Base-by-base conservation (phyloP, 2,797 vertebrate species). In the Chromis chromis region DNA sequence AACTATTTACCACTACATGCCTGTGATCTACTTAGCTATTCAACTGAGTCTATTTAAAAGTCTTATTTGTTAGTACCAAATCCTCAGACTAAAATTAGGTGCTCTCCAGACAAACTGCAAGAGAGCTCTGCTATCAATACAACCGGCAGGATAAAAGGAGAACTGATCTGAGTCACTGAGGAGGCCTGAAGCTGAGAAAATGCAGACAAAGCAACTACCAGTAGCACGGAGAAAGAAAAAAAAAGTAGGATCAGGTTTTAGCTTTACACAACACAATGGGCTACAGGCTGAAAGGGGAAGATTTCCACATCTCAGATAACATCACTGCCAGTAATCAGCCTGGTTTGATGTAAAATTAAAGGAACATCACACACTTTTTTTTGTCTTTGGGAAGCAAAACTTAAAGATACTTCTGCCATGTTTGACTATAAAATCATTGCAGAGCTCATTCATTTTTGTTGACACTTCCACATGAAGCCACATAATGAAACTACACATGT, bases 151-250 rank as follows among this genome's bases (percentile, higher is more conserved):
- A 50, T 58, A 39, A 78, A 77, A 78, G 16, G 10, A 12, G 31
- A 79, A 70, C 31, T 40, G 52, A 76, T 56, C 28, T 22, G 53
- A 63, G 44, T 78, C 56, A 42, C 76, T 53, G 42, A 73, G 64
- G 9, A 79, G 81, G 84, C 64, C 64, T 52, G n/a, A 57, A 76
- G 46, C 17, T 42, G 11, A 46, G 14, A 58, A 81, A 80, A 49
- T 72, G 76, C 76, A 42, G 70, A 74, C 62, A 61, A 78, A 73
- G 84, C 64, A 70, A 61, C 56, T 70, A 19, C 46, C 33, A 53
- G 52, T 62, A 56, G 70, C 53, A 58, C 28, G 9, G 3, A 36
- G 42, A 14, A 44, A 31, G 22, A 40, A 67, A 65, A 55, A 11
- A 13, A 44, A 3, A 33, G 17, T 2, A 17, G 55, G 71, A 78